Evolutionary conservation across 2,113 vertebrate species (phyloP).

Genomic region (Dasyprocta punctata): DNA sequence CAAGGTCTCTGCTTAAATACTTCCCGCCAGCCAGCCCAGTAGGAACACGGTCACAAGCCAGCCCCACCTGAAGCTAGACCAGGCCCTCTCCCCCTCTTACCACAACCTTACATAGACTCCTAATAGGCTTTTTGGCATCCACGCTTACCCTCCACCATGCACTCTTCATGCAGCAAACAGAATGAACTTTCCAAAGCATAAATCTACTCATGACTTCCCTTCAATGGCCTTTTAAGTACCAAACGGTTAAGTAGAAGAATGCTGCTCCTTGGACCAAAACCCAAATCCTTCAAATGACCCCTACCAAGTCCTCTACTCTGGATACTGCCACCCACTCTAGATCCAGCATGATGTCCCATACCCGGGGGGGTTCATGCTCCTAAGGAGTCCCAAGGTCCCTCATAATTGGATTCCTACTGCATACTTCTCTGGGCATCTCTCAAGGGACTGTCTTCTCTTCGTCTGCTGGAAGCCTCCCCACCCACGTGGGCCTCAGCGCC

Average conservation of each 20-base stretch:
- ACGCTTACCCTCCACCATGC: not conserved
- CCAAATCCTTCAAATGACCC: not conserved
- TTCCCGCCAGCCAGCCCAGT: not conserved
- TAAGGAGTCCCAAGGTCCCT: not conserved
- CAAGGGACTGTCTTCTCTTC: not conserved
- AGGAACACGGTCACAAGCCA: not conserved
- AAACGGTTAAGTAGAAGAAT: not conserved
- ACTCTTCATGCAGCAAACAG: not conserved
- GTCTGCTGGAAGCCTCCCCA: not conserved
- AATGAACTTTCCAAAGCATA: not conserved
- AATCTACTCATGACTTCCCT: not conserved
- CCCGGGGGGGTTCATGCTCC: fast-evolving
- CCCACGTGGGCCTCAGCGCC: fast-evolving
- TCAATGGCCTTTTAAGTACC: not conserved
- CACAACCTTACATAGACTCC: not conserved
- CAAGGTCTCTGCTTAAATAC: not conserved
- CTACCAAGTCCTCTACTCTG: not conserved
- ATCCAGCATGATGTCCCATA: too few species aligned
- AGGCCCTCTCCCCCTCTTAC: not conserved
- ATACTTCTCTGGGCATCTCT: not conserved
- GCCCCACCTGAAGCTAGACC: slow-evolving; percentile 10
- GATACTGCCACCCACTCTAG: not conserved
- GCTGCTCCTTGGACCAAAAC: slow-evolving; percentile 12
- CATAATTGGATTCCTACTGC: fast-evolving
- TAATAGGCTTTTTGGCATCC: not conserved